Base-by-base conservation (phyloP, 2,113 vertebrate species). In the Vimba vimba region DNA sequence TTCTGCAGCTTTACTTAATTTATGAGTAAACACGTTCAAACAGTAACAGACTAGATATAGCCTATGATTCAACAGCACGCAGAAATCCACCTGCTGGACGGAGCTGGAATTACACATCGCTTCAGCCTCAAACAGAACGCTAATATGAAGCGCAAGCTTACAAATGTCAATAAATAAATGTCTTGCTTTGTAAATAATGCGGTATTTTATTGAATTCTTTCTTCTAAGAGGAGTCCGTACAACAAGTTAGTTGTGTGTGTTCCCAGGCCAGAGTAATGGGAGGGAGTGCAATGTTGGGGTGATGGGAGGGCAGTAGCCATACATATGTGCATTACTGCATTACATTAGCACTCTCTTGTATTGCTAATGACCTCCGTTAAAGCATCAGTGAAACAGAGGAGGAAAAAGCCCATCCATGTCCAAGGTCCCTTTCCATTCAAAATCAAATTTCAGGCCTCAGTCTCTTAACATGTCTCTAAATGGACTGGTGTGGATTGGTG, bases 331-430 rank as follows among this genome's bases (percentile, higher is more conserved):
- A 83, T 91, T 90, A 90, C 87, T 87, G 92, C 89, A 86, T 85
- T 92, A 91, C 93, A 94, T 95, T 95, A 95, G 92, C 91, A 92
- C 69, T 93, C 92, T 93, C 92, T 95, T 95, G 94, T 95, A 89
- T 95, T 95, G 94, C 93, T 95, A 95, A 95, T 95, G 93, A 91
- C 91, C 93, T 94, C 93, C 90, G 93, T 94, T 93, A 93, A 93
- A 88, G 86, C 55, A 79, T 83, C 69, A 87, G 80, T 71, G 81
- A 69, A 81, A 86, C 77, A 66, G 66, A 88, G 92, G 92, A 94
- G 95, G 94, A 95, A 95, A 92, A 94, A 91, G 90, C 91, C 92
- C 92, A 94, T 95, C 93, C 91, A 92, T 93, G 93, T 90, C 91
- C 92, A 91, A 92, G 93, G 92, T 93, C 93, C 89, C 91, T 92